Percentiles rank a stretch among this genome's conserved stretches.
phyloP scores from a whole-genome alignment of 2,888 invertebrate genomes.

The Epinotia brunnichana region DNA sequence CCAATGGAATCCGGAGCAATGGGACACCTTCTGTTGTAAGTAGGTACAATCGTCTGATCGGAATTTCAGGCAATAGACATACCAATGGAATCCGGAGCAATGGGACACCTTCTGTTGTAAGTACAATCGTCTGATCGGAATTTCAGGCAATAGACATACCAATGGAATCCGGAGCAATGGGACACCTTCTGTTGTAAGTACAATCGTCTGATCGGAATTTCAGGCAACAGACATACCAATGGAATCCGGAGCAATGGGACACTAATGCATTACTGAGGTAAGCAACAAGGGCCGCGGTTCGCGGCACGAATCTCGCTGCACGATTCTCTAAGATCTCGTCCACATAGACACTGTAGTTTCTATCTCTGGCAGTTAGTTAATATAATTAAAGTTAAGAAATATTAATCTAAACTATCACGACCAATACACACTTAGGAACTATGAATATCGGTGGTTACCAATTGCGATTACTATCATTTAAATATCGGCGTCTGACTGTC shows the following conservation, averaged over 20 bases:
- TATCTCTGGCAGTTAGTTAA: not conserved
- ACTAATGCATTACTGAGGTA: constrained; percentile 31
- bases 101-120: too few species aligned
- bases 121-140: too few species aligned
- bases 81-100: too few species aligned
- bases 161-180: too few species aligned
- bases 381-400: constrained; percentile 25
- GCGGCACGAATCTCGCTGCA: constrained; percentile 28
- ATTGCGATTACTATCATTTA: constrained; percentile 27
- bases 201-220: constrained; percentile 30
- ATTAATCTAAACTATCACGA: constrained; percentile 12
- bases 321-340: constrained; percentile 26
- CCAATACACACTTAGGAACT: not conserved
- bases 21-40: too few species aligned
- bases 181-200: not conserved
- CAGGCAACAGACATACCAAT: constrained; percentile 25
- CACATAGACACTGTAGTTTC: not conserved
- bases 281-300: constrained; percentile 15
- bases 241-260: constrained; percentile 31
- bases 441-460: constrained; percentile 13
- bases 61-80: too few species aligned
- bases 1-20: too few species aligned
- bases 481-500: constrained; percentile 19
- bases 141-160: too few species aligned
- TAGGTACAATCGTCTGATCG: too few species aligned